These are phyloP conservation scores for Orbicella faveolata DNA, from an alignment of 64 coral and sea anemone species.

Conservation along the genomic window DNA sequence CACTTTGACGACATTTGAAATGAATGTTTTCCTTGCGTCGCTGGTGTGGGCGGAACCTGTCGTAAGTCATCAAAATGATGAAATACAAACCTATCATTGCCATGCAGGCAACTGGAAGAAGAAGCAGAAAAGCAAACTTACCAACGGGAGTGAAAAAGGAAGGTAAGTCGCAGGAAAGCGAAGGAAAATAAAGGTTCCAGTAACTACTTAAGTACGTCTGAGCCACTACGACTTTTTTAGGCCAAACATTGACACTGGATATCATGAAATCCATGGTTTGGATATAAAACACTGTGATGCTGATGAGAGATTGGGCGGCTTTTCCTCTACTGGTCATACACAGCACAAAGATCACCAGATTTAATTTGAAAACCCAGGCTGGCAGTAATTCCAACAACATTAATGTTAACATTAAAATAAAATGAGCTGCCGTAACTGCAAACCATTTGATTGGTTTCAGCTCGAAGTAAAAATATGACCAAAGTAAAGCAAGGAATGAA, in stretches of 20 bases:
- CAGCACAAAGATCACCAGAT: conserved; percentile 8
- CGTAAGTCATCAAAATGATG: background rate
- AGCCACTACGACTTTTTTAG: conserved; percentile 19
- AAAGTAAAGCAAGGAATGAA: background rate
- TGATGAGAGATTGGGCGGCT: conserved; percentile 11
- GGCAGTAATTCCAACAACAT: conserved; percentile 36
- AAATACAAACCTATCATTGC: background rate
- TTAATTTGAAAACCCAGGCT: conserved; percentile 39
- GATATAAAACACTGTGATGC: conserved; percentile 46
- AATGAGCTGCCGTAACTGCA: background rate
- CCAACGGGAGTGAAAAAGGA: conserved; percentile 44
- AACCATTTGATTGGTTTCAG: conserved; percentile 17
- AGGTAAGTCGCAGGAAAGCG: conserved; percentile 33
- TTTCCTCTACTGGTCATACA: conserved; percentile 28
- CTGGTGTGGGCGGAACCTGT: conserved; percentile 20
- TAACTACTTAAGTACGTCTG: conserved; percentile 44
- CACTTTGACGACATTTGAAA: conserved; percentile 51
- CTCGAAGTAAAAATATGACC: conserved; percentile 8
- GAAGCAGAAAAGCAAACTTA: conserved; percentile 34
- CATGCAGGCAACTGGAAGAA: conserved; percentile 32
- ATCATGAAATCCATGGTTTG: conserved; percentile 52
- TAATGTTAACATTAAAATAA: background rate
- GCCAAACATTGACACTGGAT: conserved; percentile 23
- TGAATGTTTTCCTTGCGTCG: conserved; percentile 16
- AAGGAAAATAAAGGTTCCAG: conserved; percentile 38